Percentiles rank a stretch among this genome's conserved stretches.
Conservation (phyloP, 2,113 vertebrate genomes). For the Halichoerus grypus region DNA sequence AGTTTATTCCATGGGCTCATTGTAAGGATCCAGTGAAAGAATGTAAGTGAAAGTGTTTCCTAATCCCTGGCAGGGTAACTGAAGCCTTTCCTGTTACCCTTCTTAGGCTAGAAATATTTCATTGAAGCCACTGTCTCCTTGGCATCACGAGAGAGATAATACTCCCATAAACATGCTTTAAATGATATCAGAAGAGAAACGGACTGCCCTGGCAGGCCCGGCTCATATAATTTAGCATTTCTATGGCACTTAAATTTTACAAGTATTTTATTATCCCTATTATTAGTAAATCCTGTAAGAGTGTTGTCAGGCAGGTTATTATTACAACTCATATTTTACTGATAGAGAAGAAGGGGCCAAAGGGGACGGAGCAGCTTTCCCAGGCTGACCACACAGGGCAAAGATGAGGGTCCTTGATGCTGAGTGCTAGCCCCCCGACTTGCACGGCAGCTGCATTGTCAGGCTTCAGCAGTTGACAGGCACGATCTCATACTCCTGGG, state of each 20-base stretch:
- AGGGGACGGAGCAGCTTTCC: not conserved
- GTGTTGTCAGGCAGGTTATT: not conserved
- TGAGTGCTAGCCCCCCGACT: not conserved
- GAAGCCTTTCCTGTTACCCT: not conserved
- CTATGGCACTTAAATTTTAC: not conserved
- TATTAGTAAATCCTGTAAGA: not conserved
- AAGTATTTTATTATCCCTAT: slow-evolving; percentile 27
- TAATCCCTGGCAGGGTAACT: not conserved
- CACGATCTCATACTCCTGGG: accelerated
- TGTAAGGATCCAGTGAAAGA: not conserved
- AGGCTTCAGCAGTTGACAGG: not conserved
- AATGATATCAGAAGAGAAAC: not conserved
- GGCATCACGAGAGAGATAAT: not conserved
- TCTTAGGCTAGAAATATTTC: slow-evolving; percentile 21
- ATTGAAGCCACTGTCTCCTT: not conserved
- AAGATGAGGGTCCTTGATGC: not conserved
- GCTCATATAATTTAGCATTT: slow-evolving; percentile 6
- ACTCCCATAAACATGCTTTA: not conserved
- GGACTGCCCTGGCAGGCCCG: not conserved
- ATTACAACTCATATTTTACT: slow-evolving; percentile 12
- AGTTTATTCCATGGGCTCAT: not conserved
- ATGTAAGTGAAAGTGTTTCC: not conserved
- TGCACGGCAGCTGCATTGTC: not conserved
- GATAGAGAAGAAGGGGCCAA: not conserved
- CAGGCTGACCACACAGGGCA: not conserved